Conservation (phyloP, 2,113 vertebrate genomes). For the Hemibagrus wyckioides region DNA sequence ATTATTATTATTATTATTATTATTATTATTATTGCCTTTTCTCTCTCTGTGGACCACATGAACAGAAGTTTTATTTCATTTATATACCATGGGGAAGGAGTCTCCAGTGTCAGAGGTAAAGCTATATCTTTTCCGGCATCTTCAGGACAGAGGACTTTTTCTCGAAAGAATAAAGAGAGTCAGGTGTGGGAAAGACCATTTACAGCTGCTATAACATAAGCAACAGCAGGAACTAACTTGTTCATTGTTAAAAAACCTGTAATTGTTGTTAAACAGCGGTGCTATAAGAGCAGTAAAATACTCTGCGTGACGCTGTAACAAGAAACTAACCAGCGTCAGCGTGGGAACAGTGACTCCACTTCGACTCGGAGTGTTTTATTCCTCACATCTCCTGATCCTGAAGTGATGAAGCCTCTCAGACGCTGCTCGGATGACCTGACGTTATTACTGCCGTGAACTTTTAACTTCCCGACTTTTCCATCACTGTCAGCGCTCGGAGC, state of each 20-base stretch:
- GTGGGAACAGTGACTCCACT: neutral
- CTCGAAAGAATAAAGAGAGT: neutral
- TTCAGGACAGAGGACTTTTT: no score
- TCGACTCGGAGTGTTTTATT: neutral
- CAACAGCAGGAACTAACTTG: neutral
- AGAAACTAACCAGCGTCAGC: neutral
- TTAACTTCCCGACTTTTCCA: constrained; percentile 42
- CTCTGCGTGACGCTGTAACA: neutral
- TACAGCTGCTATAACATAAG: neutral
- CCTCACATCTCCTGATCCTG: neutral
- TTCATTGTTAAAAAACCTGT: neutral
- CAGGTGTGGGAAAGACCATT: neutral
- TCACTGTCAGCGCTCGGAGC: constrained; percentile 44
- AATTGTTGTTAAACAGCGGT: neutral
- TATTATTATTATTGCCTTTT: neutral
- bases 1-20: no score
- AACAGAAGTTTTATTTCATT: neutral
- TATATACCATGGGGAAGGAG: neutral
- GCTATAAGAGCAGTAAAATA: neutral
- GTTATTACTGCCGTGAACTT: constrained; percentile 47
- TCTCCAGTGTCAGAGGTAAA: neutral
- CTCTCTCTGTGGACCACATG: no score
- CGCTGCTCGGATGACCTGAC: constrained; percentile 3
- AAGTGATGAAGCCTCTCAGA: neutral
- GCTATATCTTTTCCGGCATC: neutral